phyloP scores from a whole-genome alignment of 2,888 invertebrate genomes.

The Brenthis daphne region DNA sequence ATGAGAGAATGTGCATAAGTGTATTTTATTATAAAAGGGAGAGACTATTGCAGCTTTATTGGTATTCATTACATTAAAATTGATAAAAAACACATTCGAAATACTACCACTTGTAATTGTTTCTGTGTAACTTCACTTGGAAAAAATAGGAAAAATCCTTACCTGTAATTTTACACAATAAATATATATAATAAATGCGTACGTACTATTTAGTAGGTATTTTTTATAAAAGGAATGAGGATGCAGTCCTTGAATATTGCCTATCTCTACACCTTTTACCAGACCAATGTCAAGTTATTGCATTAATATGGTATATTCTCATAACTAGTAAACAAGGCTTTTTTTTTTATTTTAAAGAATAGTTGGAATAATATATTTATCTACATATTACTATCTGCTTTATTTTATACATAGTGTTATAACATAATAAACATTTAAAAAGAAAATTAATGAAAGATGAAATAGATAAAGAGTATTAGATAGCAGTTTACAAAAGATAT shows the following conservation, averaged over 20 bases:
- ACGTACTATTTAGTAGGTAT: too few relatives aligned
- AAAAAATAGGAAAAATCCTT: conserved; percentile 1
- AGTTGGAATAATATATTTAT: neutral
- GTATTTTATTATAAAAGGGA: too few relatives aligned
- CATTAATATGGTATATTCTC: conserved; percentile 17
- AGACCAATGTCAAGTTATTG: conserved; percentile 31
- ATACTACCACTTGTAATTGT: too few relatives aligned
- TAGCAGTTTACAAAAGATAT: neutral
- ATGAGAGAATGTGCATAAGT: too few relatives aligned
- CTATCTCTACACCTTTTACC: conserved; percentile 33
- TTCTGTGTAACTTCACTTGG: neutral
- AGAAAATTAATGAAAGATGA: too few relatives aligned
- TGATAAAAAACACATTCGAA: too few relatives aligned
- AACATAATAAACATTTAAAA: too few relatives aligned
- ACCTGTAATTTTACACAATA: neutral
- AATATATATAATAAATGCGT: too few relatives aligned
- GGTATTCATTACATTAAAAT: too few relatives aligned
- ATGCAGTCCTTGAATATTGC: conserved; percentile 33
- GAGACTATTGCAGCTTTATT: too few relatives aligned
- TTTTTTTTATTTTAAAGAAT: conserved; percentile 9
- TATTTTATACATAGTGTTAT: too few relatives aligned
- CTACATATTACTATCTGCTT: neutral
- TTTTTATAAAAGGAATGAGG: conserved; percentile 29
- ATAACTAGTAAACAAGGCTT: conserved; percentile 4
- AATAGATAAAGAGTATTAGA: too few relatives aligned